These are phyloP conservation scores for Cerceris ruficornis DNA, from an alignment of 2,888 invertebrate genomes.

Conservation along the genomic window DNA sequence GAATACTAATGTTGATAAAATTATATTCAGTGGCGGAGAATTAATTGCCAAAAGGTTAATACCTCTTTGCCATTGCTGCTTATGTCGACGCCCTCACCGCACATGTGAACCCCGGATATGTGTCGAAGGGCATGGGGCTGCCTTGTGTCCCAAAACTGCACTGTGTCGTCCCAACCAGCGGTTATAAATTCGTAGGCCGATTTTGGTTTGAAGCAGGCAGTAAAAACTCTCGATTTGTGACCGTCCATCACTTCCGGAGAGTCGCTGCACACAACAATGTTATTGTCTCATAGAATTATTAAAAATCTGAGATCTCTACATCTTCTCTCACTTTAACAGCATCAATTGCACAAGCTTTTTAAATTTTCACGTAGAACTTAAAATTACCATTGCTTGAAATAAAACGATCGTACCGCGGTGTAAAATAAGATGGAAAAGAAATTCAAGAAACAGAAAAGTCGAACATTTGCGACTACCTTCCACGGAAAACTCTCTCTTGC, in stretches of 20 bases:
- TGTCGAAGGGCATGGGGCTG: constrained; percentile 85
- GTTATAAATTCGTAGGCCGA: constrained; percentile 86
- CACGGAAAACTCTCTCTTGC: constrained; percentile 85
- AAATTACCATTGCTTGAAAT: background rate
- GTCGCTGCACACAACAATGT: constrained; percentile 77
- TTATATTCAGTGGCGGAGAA: too few species aligned
- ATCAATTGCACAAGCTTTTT: background rate
- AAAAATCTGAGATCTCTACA: background rate
- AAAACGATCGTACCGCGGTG: background rate
- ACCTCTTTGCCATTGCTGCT: constrained; percentile 86
- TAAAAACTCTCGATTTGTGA: constrained; percentile 86
- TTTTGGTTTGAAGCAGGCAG: constrained; percentile 86
- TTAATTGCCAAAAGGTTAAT: constrained; percentile 14
- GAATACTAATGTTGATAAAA: too few species aligned
- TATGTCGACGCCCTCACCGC: constrained; percentile 87
- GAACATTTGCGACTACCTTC: constrained; percentile 82
- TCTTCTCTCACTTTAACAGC: too few species aligned
- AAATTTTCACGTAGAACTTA: background rate
- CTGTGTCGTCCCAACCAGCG: constrained; percentile 87
- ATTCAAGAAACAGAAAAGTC: background rate
- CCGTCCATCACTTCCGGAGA: constrained; percentile 83
- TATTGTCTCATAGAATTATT: background rate
- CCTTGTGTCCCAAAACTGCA: constrained; percentile 88
- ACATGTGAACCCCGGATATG: constrained; percentile 85
- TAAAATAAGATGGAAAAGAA: background rate